Percentiles rank a stretch among this genome's conserved stretches.
Evolutionary conservation across 1,140 invertebrate genomes (phyloP).

Genomic region (Bicyclus anynana): DNA sequence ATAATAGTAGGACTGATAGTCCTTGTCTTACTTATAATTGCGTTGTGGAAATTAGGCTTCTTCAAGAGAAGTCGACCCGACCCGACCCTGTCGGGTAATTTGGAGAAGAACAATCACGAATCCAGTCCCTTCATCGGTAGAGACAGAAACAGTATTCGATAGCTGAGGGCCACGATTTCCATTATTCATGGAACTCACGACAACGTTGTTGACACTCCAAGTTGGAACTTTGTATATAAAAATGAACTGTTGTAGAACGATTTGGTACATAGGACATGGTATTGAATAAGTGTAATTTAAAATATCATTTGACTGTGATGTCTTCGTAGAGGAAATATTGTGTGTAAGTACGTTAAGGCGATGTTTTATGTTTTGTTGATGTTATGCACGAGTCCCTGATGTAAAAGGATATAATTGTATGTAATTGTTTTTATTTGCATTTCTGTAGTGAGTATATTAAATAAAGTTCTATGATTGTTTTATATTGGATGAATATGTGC

Average conservation of each 20-base stretch:
- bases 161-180: constrained; percentile 31
- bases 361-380: constrained; percentile 53
- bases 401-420: constrained; percentile 30
- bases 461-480: constrained; percentile 52
- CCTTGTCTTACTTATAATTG: constrained; percentile 85
- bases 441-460: constrained; percentile 49
- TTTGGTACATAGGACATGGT: constrained; percentile 22
- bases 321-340: constrained; percentile 70
- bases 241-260: constrained; percentile 27
- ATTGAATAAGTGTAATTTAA: constrained; percentile 51
- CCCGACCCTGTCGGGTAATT: constrained; percentile 88
- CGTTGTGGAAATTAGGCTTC: constrained; percentile 92
- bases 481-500: constrained; percentile 56
- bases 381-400: constrained; percentile 45
- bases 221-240: constrained; percentile 38
- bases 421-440: constrained; percentile 62
- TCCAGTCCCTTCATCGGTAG: constrained; percentile 76
- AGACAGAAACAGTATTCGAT: constrained; percentile 65
- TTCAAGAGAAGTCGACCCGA: constrained; percentile 90
- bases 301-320: constrained; percentile 73
- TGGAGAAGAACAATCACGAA: constrained; percentile 87
- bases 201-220: constrained; percentile 10
- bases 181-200: constrained; percentile 24
- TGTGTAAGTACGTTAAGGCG: constrained; percentile 46
- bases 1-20: constrained; percentile 88